Percentiles rank a stretch among this genome's conserved stretches.
Evolutionary conservation across 2,113 vertebrate genomes (phyloP).

Genomic region (Mobula birostris): DNA sequence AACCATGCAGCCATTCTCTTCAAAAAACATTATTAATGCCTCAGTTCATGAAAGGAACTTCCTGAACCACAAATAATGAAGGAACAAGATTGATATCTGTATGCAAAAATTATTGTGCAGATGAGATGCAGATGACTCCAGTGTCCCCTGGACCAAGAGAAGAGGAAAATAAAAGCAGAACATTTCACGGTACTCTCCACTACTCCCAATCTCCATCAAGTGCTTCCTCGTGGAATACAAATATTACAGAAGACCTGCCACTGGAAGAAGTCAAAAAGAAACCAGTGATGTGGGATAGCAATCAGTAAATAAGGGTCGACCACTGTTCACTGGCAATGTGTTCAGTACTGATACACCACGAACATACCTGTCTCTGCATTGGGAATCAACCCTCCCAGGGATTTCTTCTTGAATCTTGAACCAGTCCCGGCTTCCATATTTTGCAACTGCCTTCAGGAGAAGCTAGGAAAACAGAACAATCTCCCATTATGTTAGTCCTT

Average conservation of each 20-base stretch:
- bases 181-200: neutral
- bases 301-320: neutral
- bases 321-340: neutral
- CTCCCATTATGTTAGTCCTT: neutral
- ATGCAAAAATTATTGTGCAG: neutral
- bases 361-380: constrained; percentile 81
- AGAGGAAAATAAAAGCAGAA: neutral
- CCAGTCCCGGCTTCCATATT: constrained; percentile 70
- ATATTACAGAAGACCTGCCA: neutral
- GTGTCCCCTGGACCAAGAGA: neutral
- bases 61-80: neutral
- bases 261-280: too few relatives aligned
- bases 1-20: neutral
- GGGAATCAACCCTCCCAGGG: constrained; percentile 72
- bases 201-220: neutral
- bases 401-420: constrained; percentile 78
- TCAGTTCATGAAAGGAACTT: neutral
- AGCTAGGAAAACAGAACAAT: constrained; percentile 53
- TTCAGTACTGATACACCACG: neutral
- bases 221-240: neutral
- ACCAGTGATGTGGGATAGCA: neutral
- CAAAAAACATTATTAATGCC: neutral
- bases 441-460: constrained; percentile 68
- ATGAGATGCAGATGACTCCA: neutral
- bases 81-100: neutral